phyloP scores from a whole-genome alignment of 2,888 invertebrate species.

The Bombylius discolor region DNA sequence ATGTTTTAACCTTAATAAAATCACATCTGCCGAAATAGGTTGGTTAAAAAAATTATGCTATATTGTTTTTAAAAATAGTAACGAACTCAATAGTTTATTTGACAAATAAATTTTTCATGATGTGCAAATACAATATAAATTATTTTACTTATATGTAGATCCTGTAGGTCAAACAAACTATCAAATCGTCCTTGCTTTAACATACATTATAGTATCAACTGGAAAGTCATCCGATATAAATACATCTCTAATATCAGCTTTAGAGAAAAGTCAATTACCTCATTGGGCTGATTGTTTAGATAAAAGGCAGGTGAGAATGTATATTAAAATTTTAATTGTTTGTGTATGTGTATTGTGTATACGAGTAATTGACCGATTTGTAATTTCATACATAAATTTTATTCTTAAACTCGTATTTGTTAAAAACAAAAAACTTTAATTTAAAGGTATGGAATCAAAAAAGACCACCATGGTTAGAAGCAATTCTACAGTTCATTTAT shows the following conservation, averaged over 20 bases:
- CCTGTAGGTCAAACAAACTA: slow-evolving; percentile 39
- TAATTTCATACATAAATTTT: too few species aligned
- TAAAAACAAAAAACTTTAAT: not conserved
- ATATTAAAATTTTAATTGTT: too few species aligned
- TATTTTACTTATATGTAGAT: slow-evolving; percentile 20
- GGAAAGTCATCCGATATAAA: slow-evolving; percentile 51
- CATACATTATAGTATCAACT: slow-evolving; percentile 48
- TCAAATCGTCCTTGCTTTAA: slow-evolving; percentile 48
- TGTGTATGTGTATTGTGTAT: too few species aligned
- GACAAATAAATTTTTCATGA: not conserved
- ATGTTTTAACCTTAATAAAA: slow-evolving; percentile 37
- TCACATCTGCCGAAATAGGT: slow-evolving; percentile 27
- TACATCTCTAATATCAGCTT: slow-evolving; percentile 47
- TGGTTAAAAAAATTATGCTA: not conserved
- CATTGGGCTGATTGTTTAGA: slow-evolving; percentile 63
- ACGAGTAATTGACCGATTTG: too few species aligned
- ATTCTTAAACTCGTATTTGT: not conserved
- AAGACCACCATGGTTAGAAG: slow-evolving; percentile 64
- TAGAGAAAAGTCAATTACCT: slow-evolving; percentile 42
- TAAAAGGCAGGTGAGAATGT: slow-evolving; percentile 49
- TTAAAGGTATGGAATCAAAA: slow-evolving; percentile 67
- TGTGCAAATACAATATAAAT: not conserved
- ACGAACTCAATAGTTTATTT: not conserved
- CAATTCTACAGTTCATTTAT: slow-evolving; percentile 50
- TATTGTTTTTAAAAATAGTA: too few species aligned